Evolutionary conservation across 2,797 vertebrate species (phyloP).

Genomic region (Pogoniulus pusillus): DNA sequence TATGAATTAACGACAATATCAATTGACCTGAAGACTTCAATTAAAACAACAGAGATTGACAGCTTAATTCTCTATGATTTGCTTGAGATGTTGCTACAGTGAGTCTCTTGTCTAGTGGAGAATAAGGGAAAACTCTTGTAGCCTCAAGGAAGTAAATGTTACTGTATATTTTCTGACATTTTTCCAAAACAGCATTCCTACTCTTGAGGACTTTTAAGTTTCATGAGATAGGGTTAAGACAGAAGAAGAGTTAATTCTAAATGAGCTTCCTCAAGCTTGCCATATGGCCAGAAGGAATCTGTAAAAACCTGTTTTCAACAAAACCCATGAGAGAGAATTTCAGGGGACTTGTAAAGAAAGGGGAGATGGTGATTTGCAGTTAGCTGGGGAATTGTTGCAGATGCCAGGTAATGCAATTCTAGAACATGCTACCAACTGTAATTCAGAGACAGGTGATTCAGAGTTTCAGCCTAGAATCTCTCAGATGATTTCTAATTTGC

Average conservation of each 20-base stretch:
- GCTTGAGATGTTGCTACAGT: background rate
- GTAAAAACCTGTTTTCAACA: background rate
- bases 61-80: background rate
- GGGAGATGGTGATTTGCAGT: background rate
- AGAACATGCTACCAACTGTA: background rate
- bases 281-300: constrained; percentile 5
- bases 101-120: background rate
- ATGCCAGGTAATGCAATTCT: background rate
- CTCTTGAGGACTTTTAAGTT: background rate
- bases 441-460: background rate
- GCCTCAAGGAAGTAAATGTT: background rate
- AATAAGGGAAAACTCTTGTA: background rate
- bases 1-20: background rate
- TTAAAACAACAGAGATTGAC: background rate
- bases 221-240: background rate
- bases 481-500: background rate
- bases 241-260: background rate
- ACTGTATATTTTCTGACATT: background rate
- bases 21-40: background rate
- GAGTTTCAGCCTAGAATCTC: background rate
- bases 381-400: background rate
- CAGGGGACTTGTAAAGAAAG: background rate
- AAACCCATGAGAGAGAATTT: background rate
- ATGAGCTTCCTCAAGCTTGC: constrained; percentile 21
- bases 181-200: background rate